Evolutionary conservation across 2,888 invertebrate species (phyloP), one percentile per base, ranked within the genome.

Genomic region (Cantharis rufa): DNA sequence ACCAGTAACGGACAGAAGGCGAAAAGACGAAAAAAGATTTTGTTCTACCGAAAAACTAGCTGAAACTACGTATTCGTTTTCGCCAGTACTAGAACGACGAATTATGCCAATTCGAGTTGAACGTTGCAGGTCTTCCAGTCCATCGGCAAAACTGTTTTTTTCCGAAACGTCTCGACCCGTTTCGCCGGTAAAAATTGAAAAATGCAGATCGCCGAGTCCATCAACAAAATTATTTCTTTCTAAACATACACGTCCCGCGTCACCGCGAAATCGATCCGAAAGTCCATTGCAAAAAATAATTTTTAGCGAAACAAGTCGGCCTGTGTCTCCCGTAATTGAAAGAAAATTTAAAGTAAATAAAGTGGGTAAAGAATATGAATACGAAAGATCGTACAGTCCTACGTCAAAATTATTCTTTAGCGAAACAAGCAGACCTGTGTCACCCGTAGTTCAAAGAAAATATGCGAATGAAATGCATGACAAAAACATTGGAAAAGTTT

Each of bases 241-340:
- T n/a, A 81, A 82, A 80, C 81, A 81, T 5, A 78, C 77, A 15
- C 78, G 83, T 7, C 82, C 83, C 2, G 79, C 84, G 32, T 86
- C 86, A 10, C 86, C 86, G 3, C 64, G 64, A n/a, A 24, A 18
- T 24, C 13, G 64, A 5, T 66, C 64, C 1, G 61, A 28, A 21
- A 48, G 48, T 32, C 70, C 70, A 2, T 75, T 80, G 10, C 66
- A 72, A 21, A 84, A 81, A 69, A 61, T 82, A n/a, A 76, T 78
- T 11, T 82, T 83, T 32, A 80, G 80, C 7, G 82, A 82, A 78
- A 82, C 82, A 7, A 81, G 66, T 78, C 79, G 80, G 78, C 82
- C 79, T 21, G 85, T 87, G 77, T 84, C 84, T 63, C 83, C 84
- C 68, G 70, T 81, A 72, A 71, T 81, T 21, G 62, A 86, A 85